These are phyloP conservation scores for Lamellibrachia columna DNA, from an alignment of 2,888 invertebrate genomes.

Conservation along the genomic window DNA sequence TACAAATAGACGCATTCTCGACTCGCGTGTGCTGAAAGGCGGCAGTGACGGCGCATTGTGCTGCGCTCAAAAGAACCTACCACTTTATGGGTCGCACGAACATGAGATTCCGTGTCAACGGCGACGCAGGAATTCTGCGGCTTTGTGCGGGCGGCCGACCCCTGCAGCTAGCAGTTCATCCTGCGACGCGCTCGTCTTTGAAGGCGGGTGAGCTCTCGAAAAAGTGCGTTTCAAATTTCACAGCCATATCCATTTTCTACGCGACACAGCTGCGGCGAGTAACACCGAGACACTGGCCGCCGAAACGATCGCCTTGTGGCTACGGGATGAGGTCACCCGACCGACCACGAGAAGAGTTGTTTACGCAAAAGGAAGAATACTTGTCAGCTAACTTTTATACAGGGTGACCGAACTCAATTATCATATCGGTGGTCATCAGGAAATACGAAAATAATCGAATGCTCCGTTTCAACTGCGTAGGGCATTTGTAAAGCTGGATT, in stretches of 20 bases:
- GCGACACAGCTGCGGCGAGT: neutral
- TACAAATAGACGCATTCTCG: slow-evolving; percentile 6
- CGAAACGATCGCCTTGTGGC: neutral
- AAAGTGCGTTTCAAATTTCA: slow-evolving; percentile 5
- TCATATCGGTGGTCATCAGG: neutral
- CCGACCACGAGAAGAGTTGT: neutral
- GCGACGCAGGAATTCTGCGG: slow-evolving; percentile 6
- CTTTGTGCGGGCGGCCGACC: neutral
- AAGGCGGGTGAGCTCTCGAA: slow-evolving; percentile 6
- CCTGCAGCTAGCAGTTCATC: neutral
- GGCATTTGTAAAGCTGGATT: neutral
- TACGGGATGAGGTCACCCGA: neutral
- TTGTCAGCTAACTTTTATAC: neutral
- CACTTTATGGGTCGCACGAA: slow-evolving; percentile 6
- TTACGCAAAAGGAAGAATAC: neutral
- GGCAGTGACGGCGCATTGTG: slow-evolving; percentile 12
- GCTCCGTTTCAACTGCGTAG: neutral
- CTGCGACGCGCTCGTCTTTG: slow-evolving; percentile 4
- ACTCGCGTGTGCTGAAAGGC: slow-evolving; percentile 11
- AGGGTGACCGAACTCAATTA: neutral
- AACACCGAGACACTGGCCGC: neutral
- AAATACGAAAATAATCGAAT: neutral
- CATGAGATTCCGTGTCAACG: slow-evolving; percentile 12
- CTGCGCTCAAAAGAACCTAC: neutral
- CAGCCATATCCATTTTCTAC: neutral